These are phyloP conservation scores for Drosophila falleni DNA, from an alignment of 2,888 invertebrate genomes.

Conservation along the genomic window DNA sequence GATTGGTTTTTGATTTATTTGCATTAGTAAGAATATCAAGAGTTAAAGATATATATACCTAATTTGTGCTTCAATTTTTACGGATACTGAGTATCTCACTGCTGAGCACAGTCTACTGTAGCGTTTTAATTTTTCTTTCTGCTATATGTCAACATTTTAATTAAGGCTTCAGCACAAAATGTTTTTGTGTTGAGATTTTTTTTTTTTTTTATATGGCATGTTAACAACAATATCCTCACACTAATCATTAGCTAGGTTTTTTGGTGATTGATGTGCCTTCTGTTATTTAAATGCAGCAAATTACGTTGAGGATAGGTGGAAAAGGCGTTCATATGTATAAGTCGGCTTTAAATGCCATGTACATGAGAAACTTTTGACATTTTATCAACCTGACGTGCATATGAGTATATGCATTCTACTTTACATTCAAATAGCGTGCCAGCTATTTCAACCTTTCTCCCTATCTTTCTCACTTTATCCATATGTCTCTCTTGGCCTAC, in stretches of 20 bases:
- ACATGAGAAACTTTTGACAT: slow-evolving; percentile 65
- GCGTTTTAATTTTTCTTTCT: slow-evolving; percentile 4
- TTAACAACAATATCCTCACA: slow-evolving; percentile 47
- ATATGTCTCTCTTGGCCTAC: slow-evolving; percentile 15
- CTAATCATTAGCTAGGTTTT: slow-evolving; percentile 67
- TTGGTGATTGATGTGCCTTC: slow-evolving; percentile 66
- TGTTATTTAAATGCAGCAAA: slow-evolving; percentile 58
- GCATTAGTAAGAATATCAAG: too few species aligned
- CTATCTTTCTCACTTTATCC: slow-evolving; percentile 1
- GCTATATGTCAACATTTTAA: slow-evolving; percentile 64
- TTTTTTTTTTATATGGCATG: slow-evolving; percentile 56
- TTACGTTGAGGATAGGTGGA: neutral
- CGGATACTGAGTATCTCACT: neutral
- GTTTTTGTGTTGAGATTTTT: slow-evolving; percentile 48
- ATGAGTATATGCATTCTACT: slow-evolving; percentile 44
- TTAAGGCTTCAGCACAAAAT: slow-evolving; percentile 68
- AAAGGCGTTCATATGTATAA: slow-evolving; percentile 24
- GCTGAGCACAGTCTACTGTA: neutral
- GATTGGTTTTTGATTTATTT: too few species aligned
- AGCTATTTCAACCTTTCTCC: slow-evolving; percentile 1
- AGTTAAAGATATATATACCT: too few species aligned
- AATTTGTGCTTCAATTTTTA: too few species aligned
- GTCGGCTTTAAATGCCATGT: slow-evolving; percentile 65
- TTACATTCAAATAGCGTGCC: slow-evolving; percentile 76
- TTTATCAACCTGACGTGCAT: slow-evolving; percentile 39